Base-by-base conservation (phyloP, 92 coral and sea anemone genomes). In the Zoanthus gigantus region DNA sequence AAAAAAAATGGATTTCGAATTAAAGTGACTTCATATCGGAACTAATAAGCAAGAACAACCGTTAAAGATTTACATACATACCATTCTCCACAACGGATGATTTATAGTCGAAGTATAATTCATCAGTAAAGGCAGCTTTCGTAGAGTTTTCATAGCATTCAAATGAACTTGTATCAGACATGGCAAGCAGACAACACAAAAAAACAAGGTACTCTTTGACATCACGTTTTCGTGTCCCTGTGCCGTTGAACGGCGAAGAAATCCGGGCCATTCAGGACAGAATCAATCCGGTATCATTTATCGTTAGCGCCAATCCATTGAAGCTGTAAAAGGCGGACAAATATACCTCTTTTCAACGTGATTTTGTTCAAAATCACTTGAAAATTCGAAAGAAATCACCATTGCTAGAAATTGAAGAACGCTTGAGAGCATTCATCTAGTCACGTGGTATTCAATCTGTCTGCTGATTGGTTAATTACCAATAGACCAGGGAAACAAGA, bases 81-180 rank as follows among this genome's bases (percentile, higher is more conserved):
- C 99, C 99, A 90, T 97, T 95, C 82, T 93, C 99, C 52, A 97
- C 97, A 78, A 95, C 89, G 42, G 96, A 92, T 11, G 99, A 88
- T 89, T 92, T 92, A 73, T 94, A 97, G 79, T 97, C 97, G 83
- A 93, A 95, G 80, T 90, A 90, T 12, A 94, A 83, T 37, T 90
- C 92, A 57, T 71, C 92, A 16, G 88, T 58, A 60, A 85, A 66
- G n/a, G 92, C 69, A 57, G 90, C 86, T 63, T 76, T 71, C 8
- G 98, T 85, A 32, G 98, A 72, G 76, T 93, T 95, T 17, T 90
- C 84, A 32, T 77, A 66, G 85, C 98, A 95, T 31, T 88, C 92
- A 65, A 86, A 76, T 29, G 90, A 74, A 42, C 89, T 77, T 80
- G 89, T 90, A 63, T 86, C 93, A 16, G 94, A 95, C 90, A 78